A percentile compares a stretch with the other conserved stretches of the same genome.
phyloP scores from a whole-genome alignment of 2,113 vertebrate genomes.

The Rhinolophus ferrumequinum region DNA sequence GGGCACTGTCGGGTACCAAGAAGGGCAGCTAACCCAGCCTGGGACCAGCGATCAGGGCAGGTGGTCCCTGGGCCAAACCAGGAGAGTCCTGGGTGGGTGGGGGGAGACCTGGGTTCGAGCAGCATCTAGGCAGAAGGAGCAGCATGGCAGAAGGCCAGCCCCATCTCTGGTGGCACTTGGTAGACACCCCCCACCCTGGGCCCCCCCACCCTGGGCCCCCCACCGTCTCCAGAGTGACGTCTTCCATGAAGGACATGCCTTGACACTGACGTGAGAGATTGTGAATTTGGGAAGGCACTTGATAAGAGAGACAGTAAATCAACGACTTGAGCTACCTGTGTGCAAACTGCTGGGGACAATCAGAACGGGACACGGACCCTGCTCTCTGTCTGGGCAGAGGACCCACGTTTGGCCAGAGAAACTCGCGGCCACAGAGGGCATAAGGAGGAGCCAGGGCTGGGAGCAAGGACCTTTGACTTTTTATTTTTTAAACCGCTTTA shows the following conservation, averaged over 20 bases:
- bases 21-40: not conserved
- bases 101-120: not conserved
- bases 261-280: not conserved
- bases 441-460: not conserved
- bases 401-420: not conserved
- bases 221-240: not conserved
- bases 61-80: not conserved
- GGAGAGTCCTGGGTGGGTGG: not conserved
- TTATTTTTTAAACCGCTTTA: not conserved
- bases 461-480: not conserved
- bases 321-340: accelerated
- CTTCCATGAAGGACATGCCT: not conserved
- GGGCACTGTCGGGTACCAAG: not conserved
- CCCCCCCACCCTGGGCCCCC: not conserved
- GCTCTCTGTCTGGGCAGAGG: not conserved
- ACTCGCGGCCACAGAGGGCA: not conserved
- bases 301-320: not conserved
- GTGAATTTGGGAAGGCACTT: not conserved
- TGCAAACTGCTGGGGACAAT: not conserved
- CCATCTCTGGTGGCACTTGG: not conserved
- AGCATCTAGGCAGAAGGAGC: accelerated
- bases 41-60: no score
- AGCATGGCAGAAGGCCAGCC: not conserved
- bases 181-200: not conserved
- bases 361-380: not conserved